phyloP scores from a whole-genome alignment of 2,797 vertebrate genomes.

The Clamator glandarius region DNA sequence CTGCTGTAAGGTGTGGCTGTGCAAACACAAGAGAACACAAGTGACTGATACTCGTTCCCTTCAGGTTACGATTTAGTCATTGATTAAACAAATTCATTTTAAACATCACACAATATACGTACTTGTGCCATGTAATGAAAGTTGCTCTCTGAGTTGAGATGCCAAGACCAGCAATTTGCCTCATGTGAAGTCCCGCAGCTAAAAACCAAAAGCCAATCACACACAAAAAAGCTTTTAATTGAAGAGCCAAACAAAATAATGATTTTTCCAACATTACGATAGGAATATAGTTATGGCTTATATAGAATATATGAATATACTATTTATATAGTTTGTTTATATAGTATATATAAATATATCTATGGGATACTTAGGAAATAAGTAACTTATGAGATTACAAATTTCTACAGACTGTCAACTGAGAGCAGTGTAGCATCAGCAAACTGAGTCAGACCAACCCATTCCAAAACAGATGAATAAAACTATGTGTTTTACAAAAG shows the following conservation, averaged over 20 bases:
- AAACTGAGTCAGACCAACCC: not conserved
- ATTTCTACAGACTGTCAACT: not conserved
- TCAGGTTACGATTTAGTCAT: not conserved
- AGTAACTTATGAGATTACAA: not conserved
- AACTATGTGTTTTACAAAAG: not conserved
- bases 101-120: constrained; percentile 4
- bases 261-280: not conserved
- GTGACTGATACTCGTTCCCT: not conserved
- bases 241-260: not conserved
- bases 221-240: not conserved
- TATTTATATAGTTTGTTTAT: too few species aligned
- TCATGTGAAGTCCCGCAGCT: constrained; percentile 90
- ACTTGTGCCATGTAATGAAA: constrained; percentile 96
- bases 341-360: too few species aligned
- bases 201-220: not conserved
- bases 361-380: not conserved
- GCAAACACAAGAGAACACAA: not conserved
- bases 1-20: not conserved
- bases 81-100: not conserved
- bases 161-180: constrained; percentile 88
- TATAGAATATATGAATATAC: too few species aligned
- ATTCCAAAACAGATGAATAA: not conserved
- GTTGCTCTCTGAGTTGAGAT: constrained; percentile 93
- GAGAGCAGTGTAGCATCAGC: not conserved
- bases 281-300: too few species aligned